These are phyloP conservation scores for Megalonaias nervosa DNA, from an alignment of 1,140 invertebrate species.

Conservation along the genomic window DNA sequence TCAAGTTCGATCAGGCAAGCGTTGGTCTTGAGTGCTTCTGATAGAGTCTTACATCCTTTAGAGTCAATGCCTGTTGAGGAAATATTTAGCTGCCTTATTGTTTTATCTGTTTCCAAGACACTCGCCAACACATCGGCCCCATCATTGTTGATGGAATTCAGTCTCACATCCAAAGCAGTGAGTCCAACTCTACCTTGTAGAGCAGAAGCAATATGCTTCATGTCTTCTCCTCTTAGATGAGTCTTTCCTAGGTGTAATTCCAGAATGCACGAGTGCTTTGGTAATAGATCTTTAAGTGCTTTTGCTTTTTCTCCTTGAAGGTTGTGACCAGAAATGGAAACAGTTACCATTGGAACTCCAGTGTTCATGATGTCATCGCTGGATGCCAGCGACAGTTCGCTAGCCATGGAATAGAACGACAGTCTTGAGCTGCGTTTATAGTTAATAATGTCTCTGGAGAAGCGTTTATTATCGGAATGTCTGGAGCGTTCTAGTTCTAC, in stretches of 20 bases:
- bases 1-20: constrained; percentile 56
- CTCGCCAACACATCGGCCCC: constrained; percentile 53
- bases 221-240: constrained; percentile 52
- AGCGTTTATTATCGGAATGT: constrained; percentile 44
- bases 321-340: constrained; percentile 59
- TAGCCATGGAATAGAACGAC: constrained; percentile 35
- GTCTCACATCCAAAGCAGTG: constrained; percentile 58
- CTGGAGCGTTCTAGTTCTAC: constrained; percentile 59
- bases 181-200: constrained; percentile 48
- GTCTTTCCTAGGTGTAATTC: constrained; percentile 64
- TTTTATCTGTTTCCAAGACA: constrained; percentile 51
- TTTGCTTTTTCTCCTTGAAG: constrained; percentile 48
- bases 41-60: constrained; percentile 47
- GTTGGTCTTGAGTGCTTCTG: constrained; percentile 52
- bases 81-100: constrained; percentile 59
- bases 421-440: constrained; percentile 50
- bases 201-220: constrained; percentile 48
- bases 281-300: constrained; percentile 49
- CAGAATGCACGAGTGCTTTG: constrained; percentile 54
- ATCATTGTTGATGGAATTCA: constrained; percentile 60
- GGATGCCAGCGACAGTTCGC: constrained; percentile 35
- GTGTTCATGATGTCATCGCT: constrained; percentile 38
- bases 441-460: constrained; percentile 45
- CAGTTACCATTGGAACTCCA: constrained; percentile 55
- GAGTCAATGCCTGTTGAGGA: constrained; percentile 61